Evolutionary conservation across 2,797 vertebrate species (phyloP).

Genomic region (Menidia menidia): DNA sequence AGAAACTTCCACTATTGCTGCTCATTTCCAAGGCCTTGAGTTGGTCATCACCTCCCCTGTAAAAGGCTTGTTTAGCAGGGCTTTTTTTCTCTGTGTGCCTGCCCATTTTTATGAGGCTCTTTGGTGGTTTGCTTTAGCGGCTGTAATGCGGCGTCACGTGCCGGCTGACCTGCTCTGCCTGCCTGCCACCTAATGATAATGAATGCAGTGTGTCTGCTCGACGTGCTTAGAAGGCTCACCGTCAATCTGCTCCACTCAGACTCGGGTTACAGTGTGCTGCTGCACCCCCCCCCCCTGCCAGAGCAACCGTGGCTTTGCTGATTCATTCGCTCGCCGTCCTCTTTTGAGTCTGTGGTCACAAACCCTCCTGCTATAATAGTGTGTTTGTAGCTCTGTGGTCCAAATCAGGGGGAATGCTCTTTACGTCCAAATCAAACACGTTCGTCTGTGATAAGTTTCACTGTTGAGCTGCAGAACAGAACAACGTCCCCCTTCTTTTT

Average conservation of each 20-base stretch:
- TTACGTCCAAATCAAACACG: constrained; percentile 48
- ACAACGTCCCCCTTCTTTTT: background rate
- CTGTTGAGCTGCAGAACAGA: background rate
- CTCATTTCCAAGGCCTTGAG: background rate
- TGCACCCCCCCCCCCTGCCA: constrained; percentile 5
- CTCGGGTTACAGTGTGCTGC: constrained; percentile 61
- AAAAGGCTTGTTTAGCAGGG: constrained; percentile 14
- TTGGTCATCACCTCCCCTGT: constrained; percentile 24
- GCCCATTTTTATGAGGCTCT: constrained; percentile 40
- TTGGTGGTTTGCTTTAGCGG: constrained; percentile 37
- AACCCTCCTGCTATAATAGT: constrained; percentile 31
- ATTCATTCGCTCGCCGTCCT: constrained; percentile 5
- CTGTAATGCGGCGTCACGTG: constrained; percentile 46
- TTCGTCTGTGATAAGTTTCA: constrained; percentile 14
- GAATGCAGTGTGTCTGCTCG: constrained; percentile 69
- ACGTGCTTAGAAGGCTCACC: constrained; percentile 56
- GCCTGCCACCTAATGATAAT: constrained; percentile 74
- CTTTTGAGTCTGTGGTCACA: constrained; percentile 17
- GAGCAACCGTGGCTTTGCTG: constrained; percentile 14
- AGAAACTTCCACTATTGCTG: background rate
- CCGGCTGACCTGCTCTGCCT: constrained; percentile 50
- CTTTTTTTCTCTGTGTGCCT: constrained; percentile 40
- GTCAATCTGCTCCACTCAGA: constrained; percentile 67
- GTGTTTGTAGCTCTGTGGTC: constrained; percentile 29
- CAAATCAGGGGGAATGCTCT: constrained; percentile 40